Conservation (phyloP, 2,797 vertebrate genomes). For the Xyrichtys novacula region DNA sequence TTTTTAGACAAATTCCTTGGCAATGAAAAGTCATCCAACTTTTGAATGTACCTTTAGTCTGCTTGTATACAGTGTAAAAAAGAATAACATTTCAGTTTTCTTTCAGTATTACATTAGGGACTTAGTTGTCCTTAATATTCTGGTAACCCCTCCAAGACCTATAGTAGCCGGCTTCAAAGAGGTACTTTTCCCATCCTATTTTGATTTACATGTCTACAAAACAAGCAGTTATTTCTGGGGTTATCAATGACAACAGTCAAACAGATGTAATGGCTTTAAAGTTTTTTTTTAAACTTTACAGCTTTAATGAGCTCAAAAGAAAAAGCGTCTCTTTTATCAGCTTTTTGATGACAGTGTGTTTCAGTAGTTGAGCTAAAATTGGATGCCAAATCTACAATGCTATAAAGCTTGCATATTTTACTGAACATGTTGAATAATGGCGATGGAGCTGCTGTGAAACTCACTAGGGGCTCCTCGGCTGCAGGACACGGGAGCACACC, state of each 20-base stretch:
- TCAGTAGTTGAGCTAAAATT: conserved; percentile 3
- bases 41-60: too few relatives aligned
- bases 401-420: conserved; percentile 14
- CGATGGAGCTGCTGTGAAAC: conserved; percentile 11
- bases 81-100: too few relatives aligned
- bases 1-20: too few relatives aligned
- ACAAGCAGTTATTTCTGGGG: not conserved
- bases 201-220: not conserved
- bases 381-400: conserved; percentile 11
- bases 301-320: not conserved
- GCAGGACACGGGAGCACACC: conserved; percentile 17
- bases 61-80: too few relatives aligned
- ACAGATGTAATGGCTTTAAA: too few relatives aligned
- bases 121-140: too few relatives aligned
- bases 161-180: too few relatives aligned
- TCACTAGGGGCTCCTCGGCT: not conserved
- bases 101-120: too few relatives aligned
- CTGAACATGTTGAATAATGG: conserved; percentile 30
- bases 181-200: not conserved
- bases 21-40: too few relatives aligned
- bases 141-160: too few relatives aligned
- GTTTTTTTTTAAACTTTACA: too few relatives aligned
- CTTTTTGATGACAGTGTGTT: conserved; percentile 20
- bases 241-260: not conserved
- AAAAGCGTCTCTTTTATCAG: not conserved